Conservation (phyloP, 2,797 vertebrate species). For the Xenentodon cancila region DNA sequence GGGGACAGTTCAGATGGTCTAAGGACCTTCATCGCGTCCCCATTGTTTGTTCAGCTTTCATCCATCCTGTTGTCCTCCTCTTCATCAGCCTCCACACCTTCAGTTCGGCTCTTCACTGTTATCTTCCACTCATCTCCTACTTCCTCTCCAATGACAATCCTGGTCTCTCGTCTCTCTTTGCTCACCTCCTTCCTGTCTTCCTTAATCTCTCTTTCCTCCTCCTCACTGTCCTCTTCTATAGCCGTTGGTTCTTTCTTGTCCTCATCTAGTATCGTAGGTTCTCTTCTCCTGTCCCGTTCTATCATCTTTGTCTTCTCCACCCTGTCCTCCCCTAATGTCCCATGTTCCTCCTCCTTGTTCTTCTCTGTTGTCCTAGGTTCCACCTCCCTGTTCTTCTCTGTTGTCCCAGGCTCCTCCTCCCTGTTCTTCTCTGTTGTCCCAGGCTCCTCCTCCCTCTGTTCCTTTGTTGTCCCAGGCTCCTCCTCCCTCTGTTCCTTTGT, state of each 20-base stretch:
- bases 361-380: neutral
- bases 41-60: conserved; percentile 24
- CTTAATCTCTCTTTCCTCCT: neutral
- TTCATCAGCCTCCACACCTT: conserved; percentile 9
- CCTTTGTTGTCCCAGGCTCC: too few relatives aligned
- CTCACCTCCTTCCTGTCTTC: conserved; percentile 40
- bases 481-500: too few relatives aligned
- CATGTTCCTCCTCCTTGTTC: neutral
- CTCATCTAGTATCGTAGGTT: neutral
- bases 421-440: too few relatives aligned
- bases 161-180: conserved; percentile 59
- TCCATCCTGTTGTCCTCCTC: conserved; percentile 11
- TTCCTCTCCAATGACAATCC: conserved; percentile 67
- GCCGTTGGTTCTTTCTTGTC: neutral
- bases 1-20: too few relatives aligned
- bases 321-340: neutral
- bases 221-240: conserved; percentile 6
- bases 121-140: conserved; percentile 72
- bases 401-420: too few relatives aligned
- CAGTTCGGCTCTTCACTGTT: conserved; percentile 47
- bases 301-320: neutral
- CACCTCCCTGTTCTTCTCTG: too few relatives aligned
- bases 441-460: too few relatives aligned
- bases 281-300: neutral
- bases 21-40: too few relatives aligned